Conservation (phyloP, 2,113 vertebrate species). For the Onychostoma macrolepis region DNA sequence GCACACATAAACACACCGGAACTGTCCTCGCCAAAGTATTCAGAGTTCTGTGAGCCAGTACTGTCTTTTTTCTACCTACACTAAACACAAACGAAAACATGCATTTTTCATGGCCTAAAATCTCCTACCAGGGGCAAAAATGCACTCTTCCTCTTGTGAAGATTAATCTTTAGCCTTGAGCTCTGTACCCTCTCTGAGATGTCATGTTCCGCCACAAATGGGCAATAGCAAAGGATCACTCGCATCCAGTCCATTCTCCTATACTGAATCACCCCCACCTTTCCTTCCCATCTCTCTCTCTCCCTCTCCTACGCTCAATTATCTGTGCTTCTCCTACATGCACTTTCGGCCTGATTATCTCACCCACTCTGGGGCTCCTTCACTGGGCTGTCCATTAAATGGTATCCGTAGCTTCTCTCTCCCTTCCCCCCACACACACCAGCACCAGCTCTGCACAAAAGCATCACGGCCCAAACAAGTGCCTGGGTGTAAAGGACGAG, state of each 20-base stretch:
- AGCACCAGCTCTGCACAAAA: constrained; percentile 33
- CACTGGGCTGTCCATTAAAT: constrained; percentile 69
- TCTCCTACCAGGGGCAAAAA: constrained; percentile 49
- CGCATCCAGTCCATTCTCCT: constrained; percentile 50
- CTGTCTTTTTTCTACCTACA: constrained; percentile 41
- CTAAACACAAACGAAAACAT: constrained; percentile 61
- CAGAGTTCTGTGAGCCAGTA: neutral
- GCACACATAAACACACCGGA: neutral
- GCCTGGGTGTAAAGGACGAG: constrained; percentile 4
- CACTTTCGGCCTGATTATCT: constrained; percentile 72
- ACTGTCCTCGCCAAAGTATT: neutral
- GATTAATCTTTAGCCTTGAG: constrained; percentile 58
- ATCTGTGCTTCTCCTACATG: constrained; percentile 64
- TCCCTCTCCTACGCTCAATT: constrained; percentile 49
- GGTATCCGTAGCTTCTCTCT: constrained; percentile 52
- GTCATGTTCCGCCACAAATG: constrained; percentile 60
- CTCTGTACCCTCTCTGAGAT: constrained; percentile 57
- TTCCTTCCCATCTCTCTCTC: constrained; percentile 53
- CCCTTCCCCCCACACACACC: constrained; percentile 43
- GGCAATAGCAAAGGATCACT: constrained; percentile 51
- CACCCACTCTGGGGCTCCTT: constrained; percentile 68
- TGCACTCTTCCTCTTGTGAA: constrained; percentile 51
- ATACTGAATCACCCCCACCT: constrained; percentile 60
- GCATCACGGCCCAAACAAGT: constrained; percentile 35
- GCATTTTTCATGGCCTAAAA: constrained; percentile 61